Evolutionary conservation across 2,888 invertebrate species (phyloP).

Genomic region (Epistrophe grossulariae): DNA sequence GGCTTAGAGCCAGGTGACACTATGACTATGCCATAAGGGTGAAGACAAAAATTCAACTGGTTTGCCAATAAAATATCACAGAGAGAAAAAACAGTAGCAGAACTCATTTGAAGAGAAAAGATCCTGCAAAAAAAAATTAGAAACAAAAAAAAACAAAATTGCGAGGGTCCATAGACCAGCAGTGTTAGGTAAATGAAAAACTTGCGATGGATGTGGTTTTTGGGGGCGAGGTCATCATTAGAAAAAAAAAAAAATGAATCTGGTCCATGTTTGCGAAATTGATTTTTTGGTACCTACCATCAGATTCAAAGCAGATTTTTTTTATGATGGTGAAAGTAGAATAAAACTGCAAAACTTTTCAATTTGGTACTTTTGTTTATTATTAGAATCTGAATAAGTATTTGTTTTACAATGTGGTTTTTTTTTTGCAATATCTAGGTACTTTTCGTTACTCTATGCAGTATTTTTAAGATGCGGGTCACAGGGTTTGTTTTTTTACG

Average conservation of each 20-base stretch:
- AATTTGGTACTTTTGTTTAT: neutral
- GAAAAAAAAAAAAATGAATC: constrained; percentile 6
- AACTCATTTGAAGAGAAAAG: constrained; percentile 27
- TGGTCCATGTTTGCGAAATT: constrained; percentile 44
- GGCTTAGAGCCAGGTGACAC: constrained; percentile 70
- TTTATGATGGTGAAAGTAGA: constrained; percentile 1
- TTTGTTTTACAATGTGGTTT: neutral
- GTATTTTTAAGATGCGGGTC: constrained; percentile 21
- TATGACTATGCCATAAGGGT: constrained; percentile 27
- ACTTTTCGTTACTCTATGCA: neutral
- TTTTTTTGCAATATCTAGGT: neutral
- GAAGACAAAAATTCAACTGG: constrained; percentile 29
- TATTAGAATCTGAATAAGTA: constrained; percentile 5
- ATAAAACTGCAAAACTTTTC: constrained; percentile 7
- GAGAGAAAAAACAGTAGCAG: neutral
- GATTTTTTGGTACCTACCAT: constrained; percentile 21
- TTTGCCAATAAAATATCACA: constrained; percentile 60
- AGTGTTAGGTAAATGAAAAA: constrained; percentile 2
- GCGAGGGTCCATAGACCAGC: neutral
- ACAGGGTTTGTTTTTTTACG: neutral
- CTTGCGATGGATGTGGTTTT: neutral
- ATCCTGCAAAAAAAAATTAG: neutral
- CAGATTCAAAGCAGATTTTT: too few species aligned
- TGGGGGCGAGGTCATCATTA: constrained; percentile 31
- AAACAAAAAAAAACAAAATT: neutral